Conservation (phyloP, 2,113 vertebrate species). For the Malurus elegans region DNA sequence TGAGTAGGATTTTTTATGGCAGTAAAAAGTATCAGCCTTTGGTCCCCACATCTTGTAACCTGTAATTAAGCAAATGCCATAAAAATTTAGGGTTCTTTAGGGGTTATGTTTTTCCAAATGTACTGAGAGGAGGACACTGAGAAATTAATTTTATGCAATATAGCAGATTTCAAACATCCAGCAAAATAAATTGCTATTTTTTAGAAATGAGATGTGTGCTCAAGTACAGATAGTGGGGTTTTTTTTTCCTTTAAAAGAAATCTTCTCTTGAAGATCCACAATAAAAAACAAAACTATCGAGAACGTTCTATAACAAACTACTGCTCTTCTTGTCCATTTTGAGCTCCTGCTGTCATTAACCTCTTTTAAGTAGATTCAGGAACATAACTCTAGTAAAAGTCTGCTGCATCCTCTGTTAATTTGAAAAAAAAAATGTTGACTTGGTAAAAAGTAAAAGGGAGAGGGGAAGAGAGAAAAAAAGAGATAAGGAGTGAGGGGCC, state of each 20-base stretch:
- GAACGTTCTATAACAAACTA: not conserved
- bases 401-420: not conserved
- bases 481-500: rapidly evolving
- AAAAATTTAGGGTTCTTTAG: not conserved
- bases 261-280: not conserved
- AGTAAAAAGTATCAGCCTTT: not conserved
- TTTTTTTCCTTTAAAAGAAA: not conserved
- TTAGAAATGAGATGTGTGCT: rapidly evolving
- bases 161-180: not conserved
- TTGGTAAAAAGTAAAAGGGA: not conserved
- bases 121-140: not conserved
- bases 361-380: not conserved
- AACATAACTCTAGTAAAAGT: not conserved
- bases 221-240: not conserved
- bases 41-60: not conserved
- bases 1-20: not conserved
- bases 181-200: not conserved
- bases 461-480: not conserved
- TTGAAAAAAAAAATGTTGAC: not conserved
- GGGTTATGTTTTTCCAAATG: not conserved
- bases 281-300: not conserved
- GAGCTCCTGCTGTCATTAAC: not conserved
- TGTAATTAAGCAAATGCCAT: not conserved
- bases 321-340: not conserved
- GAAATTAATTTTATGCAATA: not conserved